Conservation (phyloP, 2,797 vertebrate species). For the Falco berigora region DNA sequence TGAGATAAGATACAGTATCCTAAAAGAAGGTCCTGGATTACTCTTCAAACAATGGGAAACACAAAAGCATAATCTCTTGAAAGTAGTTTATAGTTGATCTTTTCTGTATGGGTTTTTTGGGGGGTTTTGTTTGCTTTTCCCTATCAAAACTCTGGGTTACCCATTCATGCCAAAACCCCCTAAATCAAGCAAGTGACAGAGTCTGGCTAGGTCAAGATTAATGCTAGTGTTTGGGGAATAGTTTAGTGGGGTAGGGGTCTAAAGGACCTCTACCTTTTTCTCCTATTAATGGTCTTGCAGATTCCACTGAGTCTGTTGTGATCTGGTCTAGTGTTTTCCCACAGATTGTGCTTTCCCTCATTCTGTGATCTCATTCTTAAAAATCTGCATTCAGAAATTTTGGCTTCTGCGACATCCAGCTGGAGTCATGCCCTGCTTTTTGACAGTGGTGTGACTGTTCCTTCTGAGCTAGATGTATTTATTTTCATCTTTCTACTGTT, state of each 20-base stretch:
- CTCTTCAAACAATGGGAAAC: not conserved
- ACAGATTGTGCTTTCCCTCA: not conserved
- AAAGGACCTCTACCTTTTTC: not conserved
- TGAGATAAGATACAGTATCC: not conserved
- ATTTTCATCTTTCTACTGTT: not conserved
- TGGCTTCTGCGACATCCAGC: not conserved
- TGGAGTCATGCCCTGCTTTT: not conserved
- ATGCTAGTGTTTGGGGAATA: not conserved
- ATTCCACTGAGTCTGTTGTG: not conserved
- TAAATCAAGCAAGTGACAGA: not conserved
- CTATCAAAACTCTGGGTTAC: not conserved
- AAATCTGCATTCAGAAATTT: not conserved
- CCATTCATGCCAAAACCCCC: not conserved
- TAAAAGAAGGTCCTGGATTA: not conserved
- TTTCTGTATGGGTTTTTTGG: rapidly evolving
- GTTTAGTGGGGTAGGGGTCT: not conserved
- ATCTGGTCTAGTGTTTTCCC: not conserved
- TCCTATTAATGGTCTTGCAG: not conserved
- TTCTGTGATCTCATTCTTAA: not conserved
- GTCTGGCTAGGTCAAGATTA: not conserved
- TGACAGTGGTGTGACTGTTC: not conserved
- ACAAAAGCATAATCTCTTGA: not conserved
- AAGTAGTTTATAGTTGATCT: not conserved
- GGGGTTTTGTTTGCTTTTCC: rapidly evolving
- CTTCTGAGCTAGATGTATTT: not conserved